Conservation (phyloP, 2,888 invertebrate genomes). For the Pristionchus arcanus region DNA sequence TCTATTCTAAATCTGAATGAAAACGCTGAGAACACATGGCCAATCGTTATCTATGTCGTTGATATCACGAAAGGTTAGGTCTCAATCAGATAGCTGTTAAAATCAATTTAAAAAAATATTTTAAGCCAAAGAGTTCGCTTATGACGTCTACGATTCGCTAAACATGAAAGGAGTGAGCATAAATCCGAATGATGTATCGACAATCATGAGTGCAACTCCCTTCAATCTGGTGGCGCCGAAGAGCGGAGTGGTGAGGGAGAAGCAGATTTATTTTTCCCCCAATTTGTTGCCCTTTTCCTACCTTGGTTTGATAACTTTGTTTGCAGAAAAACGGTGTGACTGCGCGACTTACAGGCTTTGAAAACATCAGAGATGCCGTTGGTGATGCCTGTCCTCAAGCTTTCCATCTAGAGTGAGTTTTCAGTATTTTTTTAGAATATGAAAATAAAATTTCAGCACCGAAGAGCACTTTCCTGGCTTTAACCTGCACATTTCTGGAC, state of each 20-base stretch:
- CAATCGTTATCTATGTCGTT: background rate
- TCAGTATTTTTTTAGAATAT: background rate
- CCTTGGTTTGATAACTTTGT: background rate
- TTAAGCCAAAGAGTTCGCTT: background rate
- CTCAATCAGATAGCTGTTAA: no score
- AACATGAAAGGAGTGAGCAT: background rate
- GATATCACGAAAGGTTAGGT: background rate
- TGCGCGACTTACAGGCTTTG: background rate
- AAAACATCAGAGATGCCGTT: background rate
- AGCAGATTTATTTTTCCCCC: no score
- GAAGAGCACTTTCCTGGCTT: background rate
- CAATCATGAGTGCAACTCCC: background rate
- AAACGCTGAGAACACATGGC: background rate
- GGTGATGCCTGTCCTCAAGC: background rate
- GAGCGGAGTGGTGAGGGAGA: background rate
- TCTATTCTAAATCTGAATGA: background rate
- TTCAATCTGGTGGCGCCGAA: background rate
- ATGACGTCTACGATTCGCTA: background rate
- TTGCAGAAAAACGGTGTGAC: background rate
- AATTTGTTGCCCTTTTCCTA: background rate
- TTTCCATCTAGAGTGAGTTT: background rate
- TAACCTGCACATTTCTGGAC: background rate
- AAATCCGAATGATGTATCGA: background rate
- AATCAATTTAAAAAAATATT: no score
- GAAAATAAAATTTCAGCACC: background rate